Evolutionary conservation across 2,113 vertebrate genomes (phyloP), one percentile per base, ranked within the genome.

Genomic region (Ranitomeya variabilis): DNA sequence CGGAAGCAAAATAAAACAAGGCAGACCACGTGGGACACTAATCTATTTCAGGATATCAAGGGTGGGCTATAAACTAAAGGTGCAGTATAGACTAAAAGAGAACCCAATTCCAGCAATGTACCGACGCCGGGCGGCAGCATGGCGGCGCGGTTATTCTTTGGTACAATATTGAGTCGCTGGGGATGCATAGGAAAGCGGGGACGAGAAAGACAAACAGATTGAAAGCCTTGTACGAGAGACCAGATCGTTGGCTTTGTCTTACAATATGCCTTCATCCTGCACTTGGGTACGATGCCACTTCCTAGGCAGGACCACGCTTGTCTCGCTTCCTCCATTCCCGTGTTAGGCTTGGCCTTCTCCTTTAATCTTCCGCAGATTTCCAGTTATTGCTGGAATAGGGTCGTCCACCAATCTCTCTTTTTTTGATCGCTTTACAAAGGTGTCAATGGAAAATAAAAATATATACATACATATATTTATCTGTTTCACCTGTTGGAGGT

Each of bases 111-210:
- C 3, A 15, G 51, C 54, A 67, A 23, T 6, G 57, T n/a, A 15
- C 62, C 60, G 55, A 67, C 0, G 45, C 66, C 0, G 0, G 79
- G 86, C 13, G 23, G 52, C 80, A 66, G 11, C 21, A 8, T 67
- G 79, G 54, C 54, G 84, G 88, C 54, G 62, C 51, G 81, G 80
- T 78, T 67, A 76, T 90, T 97, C 96, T 98, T 97, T 98, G 97
- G 96, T 97, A 95, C 96, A 93, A 93, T 93, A 45, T 94, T 92
- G 95, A 64, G 92, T 94, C 92, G 96, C 94, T 94, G 94, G 96
- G 95, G 96, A 96, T 98, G 97, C 97, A 98, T 98, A 98, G 97
- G 94, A 93, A 92, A 90, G 51, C 88, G 90, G 91, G 94, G 92
- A 31, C 91, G 90, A 90, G 74, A 21, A 52, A 16, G 85, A n/a